Percentiles rank a stretch among this genome's conserved stretches.
Conservation (phyloP, 2,888 invertebrate genomes). For the Standfussiana lucernea region DNA sequence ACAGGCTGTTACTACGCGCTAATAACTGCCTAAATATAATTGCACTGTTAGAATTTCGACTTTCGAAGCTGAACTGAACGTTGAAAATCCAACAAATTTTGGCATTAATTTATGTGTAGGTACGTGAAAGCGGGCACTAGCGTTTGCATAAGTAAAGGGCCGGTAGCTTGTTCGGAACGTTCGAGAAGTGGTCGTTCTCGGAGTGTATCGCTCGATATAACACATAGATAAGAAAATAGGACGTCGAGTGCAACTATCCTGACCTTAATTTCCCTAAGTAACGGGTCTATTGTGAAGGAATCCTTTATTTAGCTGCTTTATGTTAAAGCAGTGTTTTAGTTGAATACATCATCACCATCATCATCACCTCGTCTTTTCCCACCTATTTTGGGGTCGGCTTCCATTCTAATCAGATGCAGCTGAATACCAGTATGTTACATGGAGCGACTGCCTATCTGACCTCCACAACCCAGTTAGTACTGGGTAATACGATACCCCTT, state of each 20-base stretch:
- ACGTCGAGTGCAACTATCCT: constrained; percentile 17
- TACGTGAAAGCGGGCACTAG: neutral
- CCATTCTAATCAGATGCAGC: no score
- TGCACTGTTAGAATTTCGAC: neutral
- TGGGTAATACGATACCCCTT: neutral
- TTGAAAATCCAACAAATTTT: neutral
- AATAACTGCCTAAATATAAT: neutral
- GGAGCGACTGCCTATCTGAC: neutral
- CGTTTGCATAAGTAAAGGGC: neutral
- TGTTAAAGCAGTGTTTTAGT: neutral
- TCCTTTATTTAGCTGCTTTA: neutral
- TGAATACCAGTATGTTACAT: no score
- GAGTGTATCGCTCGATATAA: neutral
- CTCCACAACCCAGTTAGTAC: neutral
- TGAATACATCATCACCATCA: no score
- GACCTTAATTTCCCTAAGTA: constrained; percentile 38
- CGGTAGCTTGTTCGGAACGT: neutral
- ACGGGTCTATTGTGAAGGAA: neutral
- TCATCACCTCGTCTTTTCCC: no score
- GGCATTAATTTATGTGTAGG: neutral
- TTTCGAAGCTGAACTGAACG: neutral
- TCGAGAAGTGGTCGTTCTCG: neutral
- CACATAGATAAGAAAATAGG: constrained; percentile 16
- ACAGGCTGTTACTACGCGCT: neutral
- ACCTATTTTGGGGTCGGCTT: no score